These are phyloP conservation scores for Melangyna quadrimaculata DNA, from an alignment of 2,888 invertebrate species.

Conservation along the genomic window DNA sequence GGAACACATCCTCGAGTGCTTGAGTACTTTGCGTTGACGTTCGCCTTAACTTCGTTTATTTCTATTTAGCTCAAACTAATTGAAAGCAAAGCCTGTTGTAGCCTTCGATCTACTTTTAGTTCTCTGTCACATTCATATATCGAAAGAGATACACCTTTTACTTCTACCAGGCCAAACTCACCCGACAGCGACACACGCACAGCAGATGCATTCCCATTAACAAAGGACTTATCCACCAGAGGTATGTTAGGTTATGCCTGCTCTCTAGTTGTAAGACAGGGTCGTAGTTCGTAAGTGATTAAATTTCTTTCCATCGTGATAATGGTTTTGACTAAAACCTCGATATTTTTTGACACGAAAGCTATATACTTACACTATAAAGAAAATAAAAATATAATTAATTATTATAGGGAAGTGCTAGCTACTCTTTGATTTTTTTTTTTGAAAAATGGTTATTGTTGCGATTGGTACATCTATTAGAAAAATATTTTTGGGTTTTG, in stretches of 20 bases:
- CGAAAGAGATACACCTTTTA: constrained; percentile 1
- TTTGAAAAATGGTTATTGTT: too few relatives aligned
- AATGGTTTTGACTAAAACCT: too few relatives aligned
- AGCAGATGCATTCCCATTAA: not conserved
- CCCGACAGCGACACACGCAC: constrained; percentile 7
- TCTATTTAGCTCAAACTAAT: constrained; percentile 63
- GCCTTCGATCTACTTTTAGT: constrained; percentile 16
- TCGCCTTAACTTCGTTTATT: constrained; percentile 66
- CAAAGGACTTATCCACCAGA: constrained; percentile 14
- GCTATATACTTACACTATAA: too few relatives aligned
- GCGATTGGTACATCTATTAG: too few relatives aligned
- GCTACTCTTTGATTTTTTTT: too few relatives aligned
- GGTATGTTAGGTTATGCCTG: not conserved
- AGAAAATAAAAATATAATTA: too few relatives aligned
- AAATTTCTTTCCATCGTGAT: too few relatives aligned
- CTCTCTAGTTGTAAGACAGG: not conserved
- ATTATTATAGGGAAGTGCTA: too few relatives aligned
- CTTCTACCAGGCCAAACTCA: not conserved
- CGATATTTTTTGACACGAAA: too few relatives aligned
- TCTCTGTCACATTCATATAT: constrained; percentile 20
- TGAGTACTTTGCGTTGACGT: constrained; percentile 18
- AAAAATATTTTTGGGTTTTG: too few relatives aligned
- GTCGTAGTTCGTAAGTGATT: not conserved
- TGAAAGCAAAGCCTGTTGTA: constrained; percentile 50
- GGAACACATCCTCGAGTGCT: constrained; percentile 10